Percentiles rank a stretch among this genome's conserved stretches.
Conservation (phyloP, 1,140 invertebrate species). For the Neodiprion lecontei region DNA sequence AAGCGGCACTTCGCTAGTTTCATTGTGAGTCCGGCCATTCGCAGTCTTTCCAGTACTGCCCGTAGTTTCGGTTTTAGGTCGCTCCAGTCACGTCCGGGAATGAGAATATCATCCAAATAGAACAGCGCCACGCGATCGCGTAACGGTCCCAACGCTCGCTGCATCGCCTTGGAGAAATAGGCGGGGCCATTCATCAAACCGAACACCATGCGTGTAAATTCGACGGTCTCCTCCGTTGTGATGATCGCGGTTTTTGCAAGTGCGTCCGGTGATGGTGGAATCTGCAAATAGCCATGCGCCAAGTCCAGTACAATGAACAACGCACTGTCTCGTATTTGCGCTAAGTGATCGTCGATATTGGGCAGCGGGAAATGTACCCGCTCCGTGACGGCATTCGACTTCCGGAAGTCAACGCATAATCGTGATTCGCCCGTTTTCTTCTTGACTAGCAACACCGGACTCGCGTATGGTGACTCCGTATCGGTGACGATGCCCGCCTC, state of each 20-base stretch:
- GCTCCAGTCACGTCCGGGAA: no score
- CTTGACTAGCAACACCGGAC: conserved; percentile 30
- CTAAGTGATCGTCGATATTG: conserved; percentile 24
- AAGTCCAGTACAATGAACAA: conserved; percentile 26
- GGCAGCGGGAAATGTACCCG: conserved; percentile 24
- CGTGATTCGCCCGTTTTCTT: conserved; percentile 18
- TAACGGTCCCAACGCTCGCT: no score
- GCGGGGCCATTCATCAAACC: conserved; percentile 22
- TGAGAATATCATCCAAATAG: no score
- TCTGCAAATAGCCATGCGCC: conserved; percentile 27
- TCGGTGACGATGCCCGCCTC: conserved; percentile 26
- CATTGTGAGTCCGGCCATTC: conserved; percentile 30
- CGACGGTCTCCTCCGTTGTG: conserved; percentile 25
- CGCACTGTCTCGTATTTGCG: conserved; percentile 1
- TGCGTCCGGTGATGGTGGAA: conserved; percentile 20
- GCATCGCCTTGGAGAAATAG: no score
- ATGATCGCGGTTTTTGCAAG: conserved; percentile 26
- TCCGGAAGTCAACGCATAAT: neutral
- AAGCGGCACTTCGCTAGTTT: conserved; percentile 40
- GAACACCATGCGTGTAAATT: conserved; percentile 23
- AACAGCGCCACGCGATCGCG: no score
- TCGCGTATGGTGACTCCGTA: conserved; percentile 35
- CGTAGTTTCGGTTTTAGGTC: no score
- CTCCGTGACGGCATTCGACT: conserved; percentile 21
- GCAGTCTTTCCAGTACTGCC: conserved; percentile 29